Base-by-base conservation (phyloP, 2,888 invertebrate genomes). In the Venustoraphidia nigricollis region DNA sequence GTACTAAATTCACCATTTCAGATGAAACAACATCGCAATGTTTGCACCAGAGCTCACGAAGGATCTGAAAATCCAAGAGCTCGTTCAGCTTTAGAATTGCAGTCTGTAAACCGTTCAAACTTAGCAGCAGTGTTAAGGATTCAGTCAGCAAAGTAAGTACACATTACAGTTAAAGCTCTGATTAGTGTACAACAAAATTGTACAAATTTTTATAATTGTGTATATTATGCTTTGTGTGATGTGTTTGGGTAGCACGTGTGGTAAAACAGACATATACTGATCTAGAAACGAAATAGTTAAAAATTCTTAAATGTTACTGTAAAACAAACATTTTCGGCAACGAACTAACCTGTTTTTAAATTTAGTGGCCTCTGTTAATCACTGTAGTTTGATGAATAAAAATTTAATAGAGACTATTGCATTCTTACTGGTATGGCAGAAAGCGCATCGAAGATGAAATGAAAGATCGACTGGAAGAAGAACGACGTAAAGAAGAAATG, bases 111-210 rank as follows among this genome's bases (percentile, higher is more conserved):
- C 67, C 49, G 76, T 64, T 77, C 77, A 2, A 83, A 83, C 59
- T 66, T 83, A 53, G 83, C 83, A 8, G 80, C 83, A 3, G 66
- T 83, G 45, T 62, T 83, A 35, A 67, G 83, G 57, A 76, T 77
- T 36, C 76, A 79, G 59, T 68, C 76, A 2, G 76, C 77, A 1
- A 70, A 73, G 69, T 66, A 59, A 53, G 35, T 14, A n/a, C 14
- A 14, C 8, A 27, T 42, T 17, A 17, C 42, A n/a, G 3, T n/a
- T 11, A n/a, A 38, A n/a, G 8, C 13, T 6, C 8, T 13, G n/a
- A 38, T 13, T 11, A 2, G 38, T 38, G 4, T 38, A 8, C 38
- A n/a, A 38, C n/a, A 38, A 38, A 11, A 38, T 6, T 38, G 5
- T 37, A 37, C 11, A 37, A n/a, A 3, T 37, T n/a, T 37, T n/a